phyloP scores from a whole-genome alignment of 2,113 vertebrate species.

The Thermophis baileyi region DNA sequence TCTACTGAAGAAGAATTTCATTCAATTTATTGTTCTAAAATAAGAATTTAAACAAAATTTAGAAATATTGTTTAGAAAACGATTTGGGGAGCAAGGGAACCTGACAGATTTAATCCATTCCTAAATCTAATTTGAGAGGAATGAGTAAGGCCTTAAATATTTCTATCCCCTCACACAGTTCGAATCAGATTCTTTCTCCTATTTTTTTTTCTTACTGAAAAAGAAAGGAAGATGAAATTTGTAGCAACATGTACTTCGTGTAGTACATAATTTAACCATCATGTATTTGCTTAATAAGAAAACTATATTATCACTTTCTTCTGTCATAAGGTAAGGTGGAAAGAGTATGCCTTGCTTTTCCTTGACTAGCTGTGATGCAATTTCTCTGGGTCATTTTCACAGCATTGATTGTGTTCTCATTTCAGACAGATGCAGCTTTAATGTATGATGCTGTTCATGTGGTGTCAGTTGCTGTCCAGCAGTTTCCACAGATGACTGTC shows the following conservation, averaged over 20 bases:
- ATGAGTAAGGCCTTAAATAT: neutral
- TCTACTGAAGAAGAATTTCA: neutral
- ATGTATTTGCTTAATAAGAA: neutral
- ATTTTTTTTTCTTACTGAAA: neutral
- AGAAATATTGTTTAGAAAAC: neutral
- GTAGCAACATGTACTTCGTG: neutral
- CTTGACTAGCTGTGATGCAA: fast-evolving
- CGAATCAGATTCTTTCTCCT: neutral
- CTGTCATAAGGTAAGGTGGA: neutral
- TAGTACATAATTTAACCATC: neutral
- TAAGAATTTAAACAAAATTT: neutral
- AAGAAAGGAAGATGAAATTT: neutral
- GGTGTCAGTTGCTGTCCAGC: conserved; percentile 95
- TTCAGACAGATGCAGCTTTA: conserved; percentile 92
- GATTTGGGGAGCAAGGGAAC: neutral
- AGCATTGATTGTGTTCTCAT: conserved; percentile 24
- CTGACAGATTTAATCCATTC: neutral
- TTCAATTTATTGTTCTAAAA: neutral
- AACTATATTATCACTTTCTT: neutral
- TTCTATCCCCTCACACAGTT: neutral
- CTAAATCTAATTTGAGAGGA: neutral
- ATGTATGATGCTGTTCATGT: conserved; percentile 98
- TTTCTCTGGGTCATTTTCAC: conserved; percentile 9
- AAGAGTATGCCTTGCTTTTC: neutral
- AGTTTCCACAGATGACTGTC: conserved; percentile 98